phyloP scores from a whole-genome alignment of 2,113 vertebrate species.

The Crotalus tigris region DNA sequence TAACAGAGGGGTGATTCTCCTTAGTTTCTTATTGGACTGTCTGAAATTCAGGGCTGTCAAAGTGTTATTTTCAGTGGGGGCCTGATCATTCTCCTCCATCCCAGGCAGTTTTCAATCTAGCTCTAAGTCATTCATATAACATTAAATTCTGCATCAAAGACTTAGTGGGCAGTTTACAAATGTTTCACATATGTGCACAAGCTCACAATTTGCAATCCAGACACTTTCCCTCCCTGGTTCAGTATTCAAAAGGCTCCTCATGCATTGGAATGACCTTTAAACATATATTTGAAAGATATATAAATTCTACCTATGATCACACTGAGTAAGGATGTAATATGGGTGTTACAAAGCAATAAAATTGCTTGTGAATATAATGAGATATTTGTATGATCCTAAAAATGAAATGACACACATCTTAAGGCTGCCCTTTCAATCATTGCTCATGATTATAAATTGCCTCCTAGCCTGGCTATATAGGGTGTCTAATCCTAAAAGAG shows the following conservation, averaged over 20 bases:
- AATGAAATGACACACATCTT: neutral
- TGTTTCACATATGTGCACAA: too few relatives aligned
- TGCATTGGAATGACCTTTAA: neutral
- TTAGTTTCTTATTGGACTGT: constrained; percentile 13
- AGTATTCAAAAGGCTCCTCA: neutral
- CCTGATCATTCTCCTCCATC: neutral
- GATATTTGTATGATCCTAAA: neutral
- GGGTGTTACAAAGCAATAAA: neutral
- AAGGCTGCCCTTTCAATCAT: neutral
- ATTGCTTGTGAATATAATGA: neutral
- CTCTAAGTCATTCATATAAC: neutral
- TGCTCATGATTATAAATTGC: neutral
- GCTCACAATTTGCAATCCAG: neutral
- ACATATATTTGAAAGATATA: neutral
- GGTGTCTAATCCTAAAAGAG: neutral
- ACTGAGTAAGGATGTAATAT: neutral
- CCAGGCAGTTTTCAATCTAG: neutral
- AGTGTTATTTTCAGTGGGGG: neutral
- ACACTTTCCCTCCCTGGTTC: neutral
- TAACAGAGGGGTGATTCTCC: neutral
- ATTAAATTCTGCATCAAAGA: neutral
- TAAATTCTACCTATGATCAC: neutral
- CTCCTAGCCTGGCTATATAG: neutral
- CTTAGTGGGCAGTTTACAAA: neutral
- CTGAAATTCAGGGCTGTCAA: neutral